Percentiles rank a stretch among this genome's conserved stretches.
Evolutionary conservation across 92 coral and sea anemone species (phyloP).

Genomic region (Montipora capitata): DNA sequence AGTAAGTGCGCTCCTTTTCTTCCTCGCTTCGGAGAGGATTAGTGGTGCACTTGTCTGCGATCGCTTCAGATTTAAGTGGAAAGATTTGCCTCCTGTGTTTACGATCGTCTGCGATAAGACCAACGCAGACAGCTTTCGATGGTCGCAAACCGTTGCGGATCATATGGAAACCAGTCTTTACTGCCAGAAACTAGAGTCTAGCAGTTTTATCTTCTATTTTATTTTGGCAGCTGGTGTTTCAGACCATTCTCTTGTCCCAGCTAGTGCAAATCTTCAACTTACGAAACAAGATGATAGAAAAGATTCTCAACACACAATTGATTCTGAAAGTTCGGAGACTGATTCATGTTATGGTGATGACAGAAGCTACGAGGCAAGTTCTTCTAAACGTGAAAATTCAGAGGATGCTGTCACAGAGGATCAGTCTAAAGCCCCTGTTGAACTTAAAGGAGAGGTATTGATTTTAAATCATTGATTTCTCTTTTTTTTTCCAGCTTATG

Average conservation of each 20-base stretch:
- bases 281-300: neutral
- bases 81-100: too few relatives aligned
- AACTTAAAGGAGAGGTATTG: constrained; percentile 80
- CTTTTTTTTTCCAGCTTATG: too few relatives aligned
- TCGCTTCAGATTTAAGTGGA: too few relatives aligned
- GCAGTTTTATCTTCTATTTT: too few relatives aligned
- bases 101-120: too few relatives aligned
- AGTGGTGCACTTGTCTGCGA: too few relatives aligned
- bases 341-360: constrained; percentile 47
- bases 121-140: too few relatives aligned
- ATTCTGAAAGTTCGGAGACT: constrained; percentile 65
- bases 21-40: too few relatives aligned
- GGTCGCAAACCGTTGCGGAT: too few relatives aligned
- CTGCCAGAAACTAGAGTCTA: neutral
- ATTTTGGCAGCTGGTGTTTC: too few relatives aligned
- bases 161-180: too few relatives aligned
- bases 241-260: neutral
- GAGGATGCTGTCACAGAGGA: neutral
- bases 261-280: neutral
- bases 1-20: too few relatives aligned
- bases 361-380: constrained; percentile 3
- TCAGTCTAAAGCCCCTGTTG: constrained; percentile 63
- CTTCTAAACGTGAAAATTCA: neutral
- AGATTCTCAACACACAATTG: neutral
- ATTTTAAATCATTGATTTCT: neutral